phyloP scores from a whole-genome alignment of 2,888 invertebrate genomes.

The Pegoplata infirma region DNA sequence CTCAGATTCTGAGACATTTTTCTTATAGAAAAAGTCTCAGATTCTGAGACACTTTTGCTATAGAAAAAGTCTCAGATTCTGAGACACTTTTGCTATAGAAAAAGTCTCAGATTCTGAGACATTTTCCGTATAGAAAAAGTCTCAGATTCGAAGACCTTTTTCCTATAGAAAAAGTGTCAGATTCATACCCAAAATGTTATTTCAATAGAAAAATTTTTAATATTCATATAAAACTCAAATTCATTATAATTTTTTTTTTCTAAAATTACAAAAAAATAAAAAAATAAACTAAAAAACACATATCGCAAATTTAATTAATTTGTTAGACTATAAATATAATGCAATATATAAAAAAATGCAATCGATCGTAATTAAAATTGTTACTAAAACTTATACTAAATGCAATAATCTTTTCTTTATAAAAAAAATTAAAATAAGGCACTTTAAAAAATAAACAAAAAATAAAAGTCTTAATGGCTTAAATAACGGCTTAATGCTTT shows the following conservation, averaged over 20 bases:
- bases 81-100: too few species aligned
- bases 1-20: too few species aligned
- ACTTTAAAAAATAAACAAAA: slow-evolving; percentile 39
- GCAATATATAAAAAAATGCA: slow-evolving; percentile 50
- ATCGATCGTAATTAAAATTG: slow-evolving; percentile 42
- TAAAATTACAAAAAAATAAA: slow-evolving; percentile 6
- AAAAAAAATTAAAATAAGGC: slow-evolving; percentile 41
- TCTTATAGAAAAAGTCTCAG: too few species aligned
- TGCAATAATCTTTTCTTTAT: slow-evolving; percentile 40
- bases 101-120: too few species aligned
- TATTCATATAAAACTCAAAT: slow-evolving; percentile 31
- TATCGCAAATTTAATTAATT: slow-evolving; percentile 15
- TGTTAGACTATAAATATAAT: slow-evolving; percentile 20
- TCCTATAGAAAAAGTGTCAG: too few species aligned
- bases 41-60: too few species aligned
- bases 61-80: too few species aligned
- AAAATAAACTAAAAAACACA: slow-evolving; percentile 22
- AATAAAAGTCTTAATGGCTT: slow-evolving; percentile 42
- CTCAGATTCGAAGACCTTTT: too few species aligned
- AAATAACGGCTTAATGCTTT: slow-evolving; percentile 39
- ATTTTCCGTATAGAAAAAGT: too few species aligned
- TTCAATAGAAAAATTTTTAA: too few species aligned
- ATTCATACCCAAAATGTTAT: too few species aligned
- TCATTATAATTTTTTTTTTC: too few species aligned
- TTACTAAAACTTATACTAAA: slow-evolving; percentile 59